Base-by-base conservation (phyloP, 2,888 invertebrate genomes). In the Bimastos eiseni region DNA sequence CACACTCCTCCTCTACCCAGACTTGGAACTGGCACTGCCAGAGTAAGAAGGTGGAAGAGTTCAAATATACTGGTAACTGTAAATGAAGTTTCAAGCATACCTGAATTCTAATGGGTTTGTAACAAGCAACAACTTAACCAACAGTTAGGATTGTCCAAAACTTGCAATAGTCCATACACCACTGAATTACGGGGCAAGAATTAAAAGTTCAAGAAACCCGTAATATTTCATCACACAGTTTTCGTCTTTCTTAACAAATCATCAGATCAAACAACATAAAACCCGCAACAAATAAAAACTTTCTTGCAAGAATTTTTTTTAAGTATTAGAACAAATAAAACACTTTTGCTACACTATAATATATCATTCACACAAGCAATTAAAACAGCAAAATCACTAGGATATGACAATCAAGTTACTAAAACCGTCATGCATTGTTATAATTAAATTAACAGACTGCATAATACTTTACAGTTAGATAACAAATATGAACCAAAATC, bases 361-460 rank as follows among this genome's bases (percentile, higher is more conserved):
- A n/a, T 8, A 70, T 70, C 70, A n/a, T n/a, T 70, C 3, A n/a
- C 13, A 70, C 49, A 70, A n/a, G 55, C 70, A 70, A 70, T 70
- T n/a, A 70, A n/a, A 70, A n/a, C 70, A n/a, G n/a, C 70, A 11
- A 70, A 30, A 70, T 11, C 70, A 70, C 70, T 70, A 30, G n/a
- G 70, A n/a, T n/a, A n/a, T n/a, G n/a, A 70, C 70, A 70, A 70
- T 70, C 70, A 8, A 70, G 70, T 70, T 70, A n/a, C 30, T 70
- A 70, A 70, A 70, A 70, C 70, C 13, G 70, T 70, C 70, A 70
- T n/a, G n/a, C n/a, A 17, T n/a, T n/a, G 70, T 70, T n/a, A 49
- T 49, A 70, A 70, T 70, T 70, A 70, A 70, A 70, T 70, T 70
- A 70, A 70, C 70, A 70, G 70, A 70, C n/a, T 70, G 17, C 70